Percentiles rank a stretch among this genome's conserved stretches.
Evolutionary conservation across 2,113 vertebrate species (phyloP).

Genomic region (Saccopteryx leptura): DNA sequence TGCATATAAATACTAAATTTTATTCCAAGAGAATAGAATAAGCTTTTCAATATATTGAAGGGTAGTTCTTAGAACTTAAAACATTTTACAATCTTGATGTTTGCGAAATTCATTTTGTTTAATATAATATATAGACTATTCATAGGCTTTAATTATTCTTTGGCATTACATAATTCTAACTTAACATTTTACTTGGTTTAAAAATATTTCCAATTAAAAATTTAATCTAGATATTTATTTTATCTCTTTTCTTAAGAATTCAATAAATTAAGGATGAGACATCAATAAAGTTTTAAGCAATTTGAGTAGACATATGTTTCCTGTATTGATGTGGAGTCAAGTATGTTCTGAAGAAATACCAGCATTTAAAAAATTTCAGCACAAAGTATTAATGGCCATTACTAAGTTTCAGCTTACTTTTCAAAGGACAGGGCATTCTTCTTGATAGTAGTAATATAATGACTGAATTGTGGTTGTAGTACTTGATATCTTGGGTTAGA

Average conservation of each 20-base stretch:
- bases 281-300: not conserved
- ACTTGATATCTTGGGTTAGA: not conserved
- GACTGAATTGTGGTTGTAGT: not conserved
- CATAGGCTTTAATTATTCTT: not conserved
- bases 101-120: not conserved
- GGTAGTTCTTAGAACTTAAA: not conserved
- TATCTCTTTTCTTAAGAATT: not conserved
- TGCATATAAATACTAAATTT: not conserved
- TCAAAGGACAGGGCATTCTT: not conserved
- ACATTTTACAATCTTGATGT: not conserved
- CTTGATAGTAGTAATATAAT: not conserved
- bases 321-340: not conserved
- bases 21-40: not conserved
- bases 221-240: not conserved
- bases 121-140: not conserved
- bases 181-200: not conserved
- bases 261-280: not conserved
- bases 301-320: not conserved
- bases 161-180: not conserved
- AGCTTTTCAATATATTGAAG: not conserved
- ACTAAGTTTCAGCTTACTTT: not conserved
- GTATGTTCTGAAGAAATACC: not conserved
- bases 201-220: not conserved
- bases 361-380: not conserved
- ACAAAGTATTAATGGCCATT: not conserved